Evolutionary conservation across 2,888 invertebrate species (phyloP).

Genomic region (Rhorus exstirpatorius): DNA sequence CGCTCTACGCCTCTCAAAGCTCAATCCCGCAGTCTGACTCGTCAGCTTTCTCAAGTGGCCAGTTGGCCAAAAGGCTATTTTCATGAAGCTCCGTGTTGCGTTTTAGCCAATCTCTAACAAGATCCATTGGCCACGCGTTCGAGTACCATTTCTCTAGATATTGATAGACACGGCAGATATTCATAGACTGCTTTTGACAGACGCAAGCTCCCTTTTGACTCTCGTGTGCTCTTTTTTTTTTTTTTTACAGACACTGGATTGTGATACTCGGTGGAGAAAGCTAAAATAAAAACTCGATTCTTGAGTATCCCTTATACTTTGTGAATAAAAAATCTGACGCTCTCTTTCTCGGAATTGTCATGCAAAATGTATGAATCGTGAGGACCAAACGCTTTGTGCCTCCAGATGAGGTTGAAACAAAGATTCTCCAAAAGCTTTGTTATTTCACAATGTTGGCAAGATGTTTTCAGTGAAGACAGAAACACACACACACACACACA

Average conservation of each 20-base stretch:
- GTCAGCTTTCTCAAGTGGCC: constrained; percentile 66
- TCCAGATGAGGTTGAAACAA: neutral
- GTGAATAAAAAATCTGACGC: no score
- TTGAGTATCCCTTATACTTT: no score
- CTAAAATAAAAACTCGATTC: neutral
- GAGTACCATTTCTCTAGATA: constrained; percentile 26
- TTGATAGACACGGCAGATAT: constrained; percentile 42
- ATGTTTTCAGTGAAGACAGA: constrained; percentile 21
- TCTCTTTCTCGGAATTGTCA: no score
- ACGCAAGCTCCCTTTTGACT: constrained; percentile 8
- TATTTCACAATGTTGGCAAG: constrained; percentile 12
- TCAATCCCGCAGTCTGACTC: constrained; percentile 48
- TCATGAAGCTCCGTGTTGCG: constrained; percentile 32
- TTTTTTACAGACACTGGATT: neutral
- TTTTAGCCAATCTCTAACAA: constrained; percentile 22
- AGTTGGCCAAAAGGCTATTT: constrained; percentile 62
- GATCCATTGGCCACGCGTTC: constrained; percentile 26
- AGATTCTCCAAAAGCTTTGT: constrained; percentile 23
- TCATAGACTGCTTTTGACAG: constrained; percentile 36
- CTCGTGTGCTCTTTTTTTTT: constrained; percentile 11
- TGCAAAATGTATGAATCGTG: no score
- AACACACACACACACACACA: no score
- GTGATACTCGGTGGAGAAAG: constrained; percentile 11
- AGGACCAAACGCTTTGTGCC: no score
- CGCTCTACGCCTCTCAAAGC: constrained; percentile 47